Evolutionary conservation across 2,797 vertebrate genomes (phyloP), one percentile per base, ranked within the genome.

Genomic region (Poecilia velifera): DNA sequence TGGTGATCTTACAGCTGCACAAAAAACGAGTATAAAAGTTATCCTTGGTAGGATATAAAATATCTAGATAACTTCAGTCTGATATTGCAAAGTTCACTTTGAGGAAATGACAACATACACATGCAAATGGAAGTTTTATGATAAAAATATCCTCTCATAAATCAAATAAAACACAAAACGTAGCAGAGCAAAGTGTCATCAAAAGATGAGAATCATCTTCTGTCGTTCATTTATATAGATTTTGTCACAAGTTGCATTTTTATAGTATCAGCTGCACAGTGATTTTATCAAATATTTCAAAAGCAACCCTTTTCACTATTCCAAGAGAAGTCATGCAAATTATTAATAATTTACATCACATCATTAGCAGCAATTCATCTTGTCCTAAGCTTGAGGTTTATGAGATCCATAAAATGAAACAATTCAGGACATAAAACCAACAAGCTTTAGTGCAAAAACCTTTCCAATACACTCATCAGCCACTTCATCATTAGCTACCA

Each of bases 111-210:
- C 22, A 43, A 72, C 2, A 87, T 59, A 47, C 20, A 74, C 43
- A 6, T 59, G 31, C 57, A 59, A 73, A 70, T 8, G 28, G 2
- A 20, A 16, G 16, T 47, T 70, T 77, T 39, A 36, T 82, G 41
- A 84, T 79, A 36, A 78, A 81, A 73, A 45, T 16, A 66, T 57
- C 20, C 31, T 34, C 25, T 39, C 9, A 20, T 31, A 34, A 64
- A 72, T 3, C 3, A 45, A 51, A 76, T 6, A 77, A 3, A 22
- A 28, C 3, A 12, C 8, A 47, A 72, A 72, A 16, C 5, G 36
- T 12, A 25, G 36, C 39, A 28, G 68, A 76, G 72, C 72, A 1
- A 76, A 36, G 49, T 20, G 16, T 34, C 13, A 5, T 20, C 16
- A 75, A 10, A 80, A 76, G 18, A 31, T 66, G 1, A 18, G 16